These are phyloP conservation scores for Nothoprocta perdicaria DNA, from an alignment of 2,113 vertebrate species.

Conservation along the genomic window DNA sequence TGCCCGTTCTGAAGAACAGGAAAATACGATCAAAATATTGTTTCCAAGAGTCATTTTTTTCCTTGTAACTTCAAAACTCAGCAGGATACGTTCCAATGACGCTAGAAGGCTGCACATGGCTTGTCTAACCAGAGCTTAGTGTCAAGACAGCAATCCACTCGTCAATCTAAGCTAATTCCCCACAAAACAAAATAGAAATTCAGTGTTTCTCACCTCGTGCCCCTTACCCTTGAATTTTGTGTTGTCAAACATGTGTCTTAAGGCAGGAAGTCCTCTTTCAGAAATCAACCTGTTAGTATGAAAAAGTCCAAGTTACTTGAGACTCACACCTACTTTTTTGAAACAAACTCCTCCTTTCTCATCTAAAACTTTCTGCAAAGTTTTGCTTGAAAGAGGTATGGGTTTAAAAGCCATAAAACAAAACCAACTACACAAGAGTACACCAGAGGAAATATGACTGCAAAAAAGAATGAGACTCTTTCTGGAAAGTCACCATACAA, in stretches of 20 bases:
- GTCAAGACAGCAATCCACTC: neutral
- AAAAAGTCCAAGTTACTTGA: neutral
- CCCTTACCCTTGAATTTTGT: slow-evolving; percentile 92
- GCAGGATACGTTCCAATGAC: neutral
- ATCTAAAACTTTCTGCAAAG: neutral
- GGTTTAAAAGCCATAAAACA: neutral
- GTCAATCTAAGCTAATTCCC: neutral
- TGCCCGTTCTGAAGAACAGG: neutral
- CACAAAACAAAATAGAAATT: neutral
- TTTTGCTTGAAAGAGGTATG: neutral
- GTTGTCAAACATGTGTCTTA: slow-evolving; percentile 86
- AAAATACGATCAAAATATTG: neutral
- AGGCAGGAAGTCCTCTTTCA: slow-evolving; percentile 91
- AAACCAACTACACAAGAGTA: neutral
- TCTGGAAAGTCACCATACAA: neutral
- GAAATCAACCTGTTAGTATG: slow-evolving; percentile 83
- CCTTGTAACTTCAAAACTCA: neutral
- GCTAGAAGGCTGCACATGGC: neutral
- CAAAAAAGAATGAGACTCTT: neutral
- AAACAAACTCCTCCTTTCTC: neutral
- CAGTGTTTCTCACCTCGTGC: slow-evolving; percentile 84
- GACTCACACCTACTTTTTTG: neutral
- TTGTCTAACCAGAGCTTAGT: accelerated
- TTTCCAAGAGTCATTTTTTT: neutral
- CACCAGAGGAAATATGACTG: neutral